phyloP scores from a whole-genome alignment of 2,113 vertebrate species.

The Passerina amoena region DNA sequence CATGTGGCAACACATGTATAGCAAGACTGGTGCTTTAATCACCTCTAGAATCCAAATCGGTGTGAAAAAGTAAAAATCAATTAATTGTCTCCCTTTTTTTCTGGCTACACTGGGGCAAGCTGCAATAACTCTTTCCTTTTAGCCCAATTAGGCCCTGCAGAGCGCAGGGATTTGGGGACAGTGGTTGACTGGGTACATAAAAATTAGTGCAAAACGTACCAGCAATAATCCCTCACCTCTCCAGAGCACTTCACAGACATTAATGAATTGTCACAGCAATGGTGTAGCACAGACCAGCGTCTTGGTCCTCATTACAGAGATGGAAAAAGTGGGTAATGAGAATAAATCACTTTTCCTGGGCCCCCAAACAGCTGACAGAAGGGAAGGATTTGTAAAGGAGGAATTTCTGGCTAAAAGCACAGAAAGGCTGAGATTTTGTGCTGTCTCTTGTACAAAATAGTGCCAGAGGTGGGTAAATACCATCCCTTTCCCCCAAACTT shows the following conservation, averaged over 20 bases:
- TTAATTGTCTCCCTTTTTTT: background rate
- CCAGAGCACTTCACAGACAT: background rate
- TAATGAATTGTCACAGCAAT: conserved; percentile 34
- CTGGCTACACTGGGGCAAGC: background rate
- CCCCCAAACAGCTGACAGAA: background rate
- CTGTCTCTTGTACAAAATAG: background rate
- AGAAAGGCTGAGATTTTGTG: background rate
- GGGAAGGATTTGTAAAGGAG: background rate
- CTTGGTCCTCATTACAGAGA: conserved; percentile 1
- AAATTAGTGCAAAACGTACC: background rate
- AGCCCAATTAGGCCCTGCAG: background rate
- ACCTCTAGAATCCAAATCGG: background rate
- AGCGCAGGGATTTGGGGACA: background rate
- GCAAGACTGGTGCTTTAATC: background rate
- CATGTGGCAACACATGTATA: background rate
- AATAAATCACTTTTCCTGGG: conserved; percentile 2
- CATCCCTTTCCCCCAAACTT: background rate
- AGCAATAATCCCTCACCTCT: background rate
- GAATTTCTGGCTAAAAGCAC: background rate
- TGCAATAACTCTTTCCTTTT: background rate
- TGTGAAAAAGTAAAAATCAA: background rate
- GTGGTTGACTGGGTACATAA: background rate
- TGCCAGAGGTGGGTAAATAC: background rate
- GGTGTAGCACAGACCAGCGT: background rate
- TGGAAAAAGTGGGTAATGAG: background rate